phyloP scores from a whole-genome alignment of 2,888 invertebrate genomes.

The Blastobasis lacticolella region DNA sequence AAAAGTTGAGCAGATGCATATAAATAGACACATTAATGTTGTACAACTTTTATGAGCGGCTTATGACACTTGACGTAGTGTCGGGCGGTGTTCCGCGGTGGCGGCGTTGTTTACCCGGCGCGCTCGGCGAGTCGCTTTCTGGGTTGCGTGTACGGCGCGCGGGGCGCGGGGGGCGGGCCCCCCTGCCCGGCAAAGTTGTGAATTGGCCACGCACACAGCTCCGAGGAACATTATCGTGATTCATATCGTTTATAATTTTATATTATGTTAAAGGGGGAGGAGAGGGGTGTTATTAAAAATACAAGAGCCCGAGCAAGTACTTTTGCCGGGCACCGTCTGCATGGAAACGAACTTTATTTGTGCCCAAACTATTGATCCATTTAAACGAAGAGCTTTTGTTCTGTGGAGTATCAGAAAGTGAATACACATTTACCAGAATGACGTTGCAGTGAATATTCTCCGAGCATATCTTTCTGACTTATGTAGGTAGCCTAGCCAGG shows the following conservation, averaged over 20 bases:
- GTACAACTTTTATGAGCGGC: no score
- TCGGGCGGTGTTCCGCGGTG: no score
- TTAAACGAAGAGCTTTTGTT: conserved; percentile 3
- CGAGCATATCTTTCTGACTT: no score
- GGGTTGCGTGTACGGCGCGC: conserved; percentile 19
- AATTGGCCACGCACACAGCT: conserved; percentile 65
- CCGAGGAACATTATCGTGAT: conserved; percentile 69
- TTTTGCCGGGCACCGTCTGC: conserved; percentile 51
- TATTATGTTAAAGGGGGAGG: conserved; percentile 68
- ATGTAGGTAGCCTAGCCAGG: no score
- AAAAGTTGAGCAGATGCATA: no score
- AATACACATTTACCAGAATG: no score
- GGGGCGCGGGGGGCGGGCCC: conserved; percentile 23
- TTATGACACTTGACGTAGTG: no score
- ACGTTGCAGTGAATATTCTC: no score
- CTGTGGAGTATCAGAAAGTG: no score
- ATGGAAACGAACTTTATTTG: conserved; percentile 65
- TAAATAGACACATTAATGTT: conserved; percentile 5
- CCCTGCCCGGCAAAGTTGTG: conserved; percentile 58
- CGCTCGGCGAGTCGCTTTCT: no score
- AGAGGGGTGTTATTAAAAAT: conserved; percentile 65
- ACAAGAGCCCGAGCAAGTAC: conserved; percentile 57
- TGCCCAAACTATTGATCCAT: conserved; percentile 59
- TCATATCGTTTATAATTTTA: conserved; percentile 74
- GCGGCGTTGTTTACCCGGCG: no score